Conservation (phyloP, 2,797 vertebrate genomes). For the Adrianichthys oophorus region DNA sequence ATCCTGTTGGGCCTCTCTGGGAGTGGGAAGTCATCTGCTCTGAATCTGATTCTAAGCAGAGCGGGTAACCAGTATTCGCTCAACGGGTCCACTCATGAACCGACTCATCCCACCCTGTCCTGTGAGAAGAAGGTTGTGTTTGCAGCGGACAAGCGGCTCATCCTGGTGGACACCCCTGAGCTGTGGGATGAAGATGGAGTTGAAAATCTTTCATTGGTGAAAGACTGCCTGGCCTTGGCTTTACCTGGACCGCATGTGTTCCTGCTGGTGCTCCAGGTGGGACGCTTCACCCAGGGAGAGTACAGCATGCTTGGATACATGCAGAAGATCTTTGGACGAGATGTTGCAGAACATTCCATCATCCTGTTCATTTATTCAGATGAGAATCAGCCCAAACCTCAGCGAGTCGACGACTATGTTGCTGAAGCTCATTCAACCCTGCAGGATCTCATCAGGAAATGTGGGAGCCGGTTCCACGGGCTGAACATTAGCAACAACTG, state of each 20-base stretch:
- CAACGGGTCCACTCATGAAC: background rate
- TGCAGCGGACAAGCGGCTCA: conserved; percentile 16
- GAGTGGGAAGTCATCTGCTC: conserved; percentile 58
- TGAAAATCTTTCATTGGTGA: conserved; percentile 43
- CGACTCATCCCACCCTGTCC: conserved; percentile 2
- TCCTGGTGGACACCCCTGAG: conserved; percentile 64
- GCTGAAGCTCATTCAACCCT: conserved; percentile 30
- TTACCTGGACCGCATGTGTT: conserved; percentile 56
- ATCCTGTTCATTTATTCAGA: conserved; percentile 47
- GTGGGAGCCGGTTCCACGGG: conserved; percentile 49
- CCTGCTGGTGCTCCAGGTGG: conserved; percentile 56
- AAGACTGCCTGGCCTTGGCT: conserved; percentile 56
- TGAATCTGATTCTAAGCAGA: conserved; percentile 38
- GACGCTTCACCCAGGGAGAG: conserved; percentile 59
- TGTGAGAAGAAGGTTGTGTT: conserved; percentile 40
- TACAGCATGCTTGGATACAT: conserved; percentile 41
- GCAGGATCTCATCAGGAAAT: conserved; percentile 42
- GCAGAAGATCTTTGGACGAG: conserved; percentile 53
- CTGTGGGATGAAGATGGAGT: conserved; percentile 58
- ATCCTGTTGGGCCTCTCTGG: conserved; percentile 56
- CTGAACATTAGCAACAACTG: conserved; percentile 37
- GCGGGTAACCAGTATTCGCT: conserved; percentile 31
- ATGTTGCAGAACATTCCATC: conserved; percentile 33
- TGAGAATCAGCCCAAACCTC: conserved; percentile 10
- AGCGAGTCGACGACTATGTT: conserved; percentile 43